Base-by-base conservation (phyloP, 2,797 vertebrate species). In the Propithecus perrieri region DNA sequence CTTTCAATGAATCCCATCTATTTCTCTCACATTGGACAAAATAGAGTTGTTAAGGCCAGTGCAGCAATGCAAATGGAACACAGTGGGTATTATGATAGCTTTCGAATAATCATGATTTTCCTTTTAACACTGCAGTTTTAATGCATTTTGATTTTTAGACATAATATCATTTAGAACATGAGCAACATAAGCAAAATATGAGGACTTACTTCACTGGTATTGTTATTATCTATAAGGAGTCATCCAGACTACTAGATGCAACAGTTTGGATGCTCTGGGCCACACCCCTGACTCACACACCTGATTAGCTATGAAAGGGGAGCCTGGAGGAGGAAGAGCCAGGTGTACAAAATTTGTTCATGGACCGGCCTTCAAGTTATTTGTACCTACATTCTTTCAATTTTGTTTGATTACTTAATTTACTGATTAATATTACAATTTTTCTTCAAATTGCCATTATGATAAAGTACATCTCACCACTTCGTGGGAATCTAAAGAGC, bases 1-100 rank as follows among this genome's bases (percentile, higher is more conserved):
- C 17, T 26, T 41, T 61, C 20, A 78, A 33, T 11, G 65, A 89
- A 57, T 85, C 74, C 30, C 41, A 14, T 72, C 72, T 71, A 17
- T 46, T 83, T 75, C 35, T 92, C 78, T 93, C 61, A 59, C 95
- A 95, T 83, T 87, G 72, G 98, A 91, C 81, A 98, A 97, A 90
- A 91, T 89, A 96, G 94, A 97, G 92, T 92, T 96, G 67, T 65
- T 67, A 61, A 78, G 8, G 53, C 30, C 61, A 57, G 26, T 55
- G 84, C 12, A 79, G 33, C 83, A 84, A 85, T 83, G 84, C 79
- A 72, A n/a, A 35, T 78, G 24, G 18, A 92, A 95, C 7, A 80
- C 11, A 89, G 35, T n/a, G 7, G 38, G 74, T 85, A 89, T 85
- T 79, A 59, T 38, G 3, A 0, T 67, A 78, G 74, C 43, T 81